phyloP scores from a whole-genome alignment of 2,113 vertebrate species.

The Malurus cyaneus region DNA sequence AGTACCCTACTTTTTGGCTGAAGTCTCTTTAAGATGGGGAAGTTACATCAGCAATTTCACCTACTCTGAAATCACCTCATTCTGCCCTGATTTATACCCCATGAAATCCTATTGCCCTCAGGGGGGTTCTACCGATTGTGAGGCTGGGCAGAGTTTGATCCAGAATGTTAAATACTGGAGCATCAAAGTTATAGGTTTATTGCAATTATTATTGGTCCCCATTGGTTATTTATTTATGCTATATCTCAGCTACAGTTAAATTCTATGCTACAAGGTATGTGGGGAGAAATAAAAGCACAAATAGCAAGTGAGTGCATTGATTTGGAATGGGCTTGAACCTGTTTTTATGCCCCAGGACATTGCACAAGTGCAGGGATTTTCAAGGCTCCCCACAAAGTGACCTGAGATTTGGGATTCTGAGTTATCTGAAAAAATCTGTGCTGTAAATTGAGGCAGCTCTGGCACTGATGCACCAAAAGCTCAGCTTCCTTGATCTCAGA shows the following conservation, averaged over 20 bases:
- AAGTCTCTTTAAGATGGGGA: background rate
- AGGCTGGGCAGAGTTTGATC: conserved; percentile 25
- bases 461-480: background rate
- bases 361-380: background rate
- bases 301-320: conserved; percentile 27
- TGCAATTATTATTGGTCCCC: conserved; percentile 62
- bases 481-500: rapidly evolving
- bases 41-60: conserved; percentile 32
- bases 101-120: conserved; percentile 44
- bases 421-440: background rate
- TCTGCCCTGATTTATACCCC: conserved; percentile 56
- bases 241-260: conserved; percentile 49
- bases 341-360: background rate
- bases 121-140: background rate
- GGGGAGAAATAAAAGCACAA: conserved; percentile 60
- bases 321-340: background rate
- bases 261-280: background rate
- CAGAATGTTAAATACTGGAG: conserved; percentile 63
- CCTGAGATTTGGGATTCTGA: background rate
- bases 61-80: conserved; percentile 20
- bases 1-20: background rate
- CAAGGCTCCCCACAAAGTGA: background rate
- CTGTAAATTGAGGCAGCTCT: background rate
- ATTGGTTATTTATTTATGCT: conserved; percentile 56
- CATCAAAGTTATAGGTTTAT: conserved; percentile 50